A percentile compares a stretch with the other conserved stretches of the same genome.
Conservation (phyloP, 2,797 vertebrate species). For the Notolepis coatsorum region DNA sequence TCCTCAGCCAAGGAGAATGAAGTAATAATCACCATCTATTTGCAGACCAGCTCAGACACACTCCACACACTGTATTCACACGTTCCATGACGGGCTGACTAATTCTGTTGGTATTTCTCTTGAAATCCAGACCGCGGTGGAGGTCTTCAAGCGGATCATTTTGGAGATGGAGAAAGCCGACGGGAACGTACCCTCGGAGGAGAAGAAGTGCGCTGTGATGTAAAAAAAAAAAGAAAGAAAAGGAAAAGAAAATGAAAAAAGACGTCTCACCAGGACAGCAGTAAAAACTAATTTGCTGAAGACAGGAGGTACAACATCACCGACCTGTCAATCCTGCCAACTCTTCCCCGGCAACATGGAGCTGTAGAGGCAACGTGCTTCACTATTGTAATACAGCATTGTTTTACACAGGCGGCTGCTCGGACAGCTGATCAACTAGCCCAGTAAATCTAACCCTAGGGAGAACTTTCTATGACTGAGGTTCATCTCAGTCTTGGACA, state of each 20-base stretch:
- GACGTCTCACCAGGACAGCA: conserved; percentile 59
- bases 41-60: neutral
- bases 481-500: conserved; percentile 43
- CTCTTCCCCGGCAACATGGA: conserved; percentile 63
- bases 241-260: no score
- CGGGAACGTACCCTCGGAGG: conserved; percentile 79
- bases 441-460: conserved; percentile 42
- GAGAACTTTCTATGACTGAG: conserved; percentile 38
- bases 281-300: conserved; percentile 71
- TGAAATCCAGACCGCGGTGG: conserved; percentile 81
- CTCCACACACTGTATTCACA: neutral
- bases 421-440: conserved; percentile 44
- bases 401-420: conserved; percentile 51
- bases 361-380: conserved; percentile 55
- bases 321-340: conserved; percentile 68
- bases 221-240: no score
- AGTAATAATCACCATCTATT: conserved; percentile 61
- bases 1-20: conserved; percentile 91
- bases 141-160: conserved; percentile 88
- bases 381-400: conserved; percentile 55
- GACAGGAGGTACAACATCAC: conserved; percentile 78
- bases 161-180: conserved; percentile 89
- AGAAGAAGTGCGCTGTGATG: conserved; percentile 85
- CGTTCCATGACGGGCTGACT: conserved; percentile 1
- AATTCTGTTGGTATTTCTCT: neutral